Evolutionary conservation across 2,888 invertebrate species (phyloP).

Genomic region (Melinopterus prodromus): DNA sequence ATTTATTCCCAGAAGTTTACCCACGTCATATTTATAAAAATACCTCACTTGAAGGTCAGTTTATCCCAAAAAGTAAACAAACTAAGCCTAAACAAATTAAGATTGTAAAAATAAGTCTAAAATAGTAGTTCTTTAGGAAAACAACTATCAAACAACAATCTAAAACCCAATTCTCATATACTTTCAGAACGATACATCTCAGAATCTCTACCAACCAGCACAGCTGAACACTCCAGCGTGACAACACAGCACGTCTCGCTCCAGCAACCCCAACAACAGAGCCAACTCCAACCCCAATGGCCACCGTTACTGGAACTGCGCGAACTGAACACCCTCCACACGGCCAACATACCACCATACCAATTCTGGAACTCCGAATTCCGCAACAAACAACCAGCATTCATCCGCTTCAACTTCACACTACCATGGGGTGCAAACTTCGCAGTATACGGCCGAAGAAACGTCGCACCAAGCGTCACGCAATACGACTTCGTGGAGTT

Average conservation of each 20-base stretch:
- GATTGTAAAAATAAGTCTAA: no score
- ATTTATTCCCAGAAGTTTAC: no score
- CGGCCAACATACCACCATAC: constrained; percentile 87
- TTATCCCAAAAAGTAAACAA: no score
- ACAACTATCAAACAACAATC: no score
- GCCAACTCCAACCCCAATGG: constrained; percentile 78
- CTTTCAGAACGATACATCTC: constrained; percentile 43
- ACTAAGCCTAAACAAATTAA: no score
- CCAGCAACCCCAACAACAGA: constrained; percentile 75
- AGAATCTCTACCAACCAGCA: constrained; percentile 80
- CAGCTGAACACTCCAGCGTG: constrained; percentile 72
- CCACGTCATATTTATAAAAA: no score
- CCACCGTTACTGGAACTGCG: constrained; percentile 76
- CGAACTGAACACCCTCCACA: constrained; percentile 84
- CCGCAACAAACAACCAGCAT: constrained; percentile 88
- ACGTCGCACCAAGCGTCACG: constrained; percentile 95
- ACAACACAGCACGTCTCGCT: constrained; percentile 66
- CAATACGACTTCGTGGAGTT: constrained; percentile 97
- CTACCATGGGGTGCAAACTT: constrained; percentile 94
- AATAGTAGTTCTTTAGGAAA: no score
- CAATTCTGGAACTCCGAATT: constrained; percentile 95
- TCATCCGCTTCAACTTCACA: constrained; percentile 88
- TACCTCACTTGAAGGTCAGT: no score
- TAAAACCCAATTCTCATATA: neutral
- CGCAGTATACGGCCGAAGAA: constrained; percentile 93